Conservation (phyloP, 1,140 invertebrate genomes). For the Caenorhabditis elegans region WBcel235 BX284603.4:1549001-1549500, state of each 20-base stretch:
- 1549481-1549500: conserved; percentile 91
- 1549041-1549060: too few relatives aligned
- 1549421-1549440: conserved; percentile 83
- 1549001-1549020: too few relatives aligned
- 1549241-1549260: conserved; percentile 71
- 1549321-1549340: conserved; percentile 86
- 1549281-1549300: conserved; percentile 90
- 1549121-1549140: too few relatives aligned
- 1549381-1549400: conserved; percentile 80
- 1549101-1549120: too few relatives aligned
- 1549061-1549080: too few relatives aligned
- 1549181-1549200: too few relatives aligned
- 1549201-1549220: too few relatives aligned
- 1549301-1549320: conserved; percentile 80
- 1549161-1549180: too few relatives aligned
- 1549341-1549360: conserved; percentile 76
- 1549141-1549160: too few relatives aligned
- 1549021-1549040: too few relatives aligned
- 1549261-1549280: conserved; percentile 84
- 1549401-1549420: conserved; percentile 87
- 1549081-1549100: too few relatives aligned
- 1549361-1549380: conserved; percentile 73
- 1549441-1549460: conserved; percentile 80
- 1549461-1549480: conserved; percentile 80
- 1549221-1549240: too few relatives aligned